Conservation (phyloP, 2,113 vertebrate genomes). For the Acrocephalus arundinaceus region DNA sequence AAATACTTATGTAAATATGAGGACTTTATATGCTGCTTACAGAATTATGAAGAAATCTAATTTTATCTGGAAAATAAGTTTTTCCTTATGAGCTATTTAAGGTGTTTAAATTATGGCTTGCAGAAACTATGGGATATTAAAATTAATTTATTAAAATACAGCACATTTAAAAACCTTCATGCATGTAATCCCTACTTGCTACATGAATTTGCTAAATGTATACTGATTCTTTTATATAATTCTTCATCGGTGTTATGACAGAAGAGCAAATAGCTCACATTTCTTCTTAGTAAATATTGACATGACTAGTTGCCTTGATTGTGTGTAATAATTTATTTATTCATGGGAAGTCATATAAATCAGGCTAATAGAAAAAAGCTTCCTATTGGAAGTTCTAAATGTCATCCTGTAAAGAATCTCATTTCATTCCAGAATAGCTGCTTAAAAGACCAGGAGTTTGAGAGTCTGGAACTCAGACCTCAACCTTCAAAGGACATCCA, state of each 20-base stretch:
- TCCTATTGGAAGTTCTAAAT: neutral
- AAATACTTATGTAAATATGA: neutral
- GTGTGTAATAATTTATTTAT: neutral
- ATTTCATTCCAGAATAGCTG: neutral
- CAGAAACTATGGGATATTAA: neutral
- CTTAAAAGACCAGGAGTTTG: neutral
- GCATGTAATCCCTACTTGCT: neutral
- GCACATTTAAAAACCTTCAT: neutral
- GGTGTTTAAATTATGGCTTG: neutral
- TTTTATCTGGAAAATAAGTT: neutral
- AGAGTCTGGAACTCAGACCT: neutral
- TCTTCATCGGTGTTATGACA: neutral
- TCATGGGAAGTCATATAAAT: neutral
- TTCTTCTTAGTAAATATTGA: neutral
- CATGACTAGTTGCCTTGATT: neutral
- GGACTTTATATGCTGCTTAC: neutral
- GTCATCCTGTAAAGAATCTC: neutral
- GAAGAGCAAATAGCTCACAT: neutral
- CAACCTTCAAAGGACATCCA: neutral
- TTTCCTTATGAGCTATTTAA: neutral
- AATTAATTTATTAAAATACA: neutral
- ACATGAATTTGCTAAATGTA: neutral
- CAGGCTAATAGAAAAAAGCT: neutral
- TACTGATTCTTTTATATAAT: neutral
- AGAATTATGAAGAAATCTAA: neutral